Percentiles rank a stretch among this genome's conserved stretches.
Evolutionary conservation across 2,888 invertebrate genomes (phyloP).

Genomic region (Heliconius ismenius): DNA sequence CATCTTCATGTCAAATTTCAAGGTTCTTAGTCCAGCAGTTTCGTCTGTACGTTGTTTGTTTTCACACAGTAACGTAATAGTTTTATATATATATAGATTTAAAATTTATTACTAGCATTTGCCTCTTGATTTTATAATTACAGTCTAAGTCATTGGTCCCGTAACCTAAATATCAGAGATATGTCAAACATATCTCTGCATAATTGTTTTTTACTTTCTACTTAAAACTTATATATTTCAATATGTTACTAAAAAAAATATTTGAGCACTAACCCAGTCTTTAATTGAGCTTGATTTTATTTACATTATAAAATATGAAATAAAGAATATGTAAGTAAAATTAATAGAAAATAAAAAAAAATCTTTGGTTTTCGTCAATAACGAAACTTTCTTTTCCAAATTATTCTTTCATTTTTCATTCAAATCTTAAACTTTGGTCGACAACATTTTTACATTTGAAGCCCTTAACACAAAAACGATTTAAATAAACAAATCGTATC

Average conservation of each 20-base stretch:
- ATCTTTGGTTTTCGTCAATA: too few relatives aligned
- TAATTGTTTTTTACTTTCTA: constrained; percentile 23
- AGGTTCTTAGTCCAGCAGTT: too few relatives aligned
- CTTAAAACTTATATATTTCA: background rate
- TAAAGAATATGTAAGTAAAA: background rate
- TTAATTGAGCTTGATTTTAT: constrained; percentile 36
- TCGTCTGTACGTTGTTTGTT: too few relatives aligned
- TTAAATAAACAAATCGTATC: background rate
- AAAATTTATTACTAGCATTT: constrained; percentile 1
- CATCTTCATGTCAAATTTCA: too few relatives aligned
- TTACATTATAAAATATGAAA: background rate
- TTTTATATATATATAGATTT: background rate
- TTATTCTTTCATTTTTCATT: too few relatives aligned
- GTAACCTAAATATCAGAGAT: constrained; percentile 36
- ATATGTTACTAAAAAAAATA: constrained; percentile 36
- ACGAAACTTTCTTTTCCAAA: too few relatives aligned
- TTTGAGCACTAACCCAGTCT: constrained; percentile 56
- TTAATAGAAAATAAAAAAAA: background rate
- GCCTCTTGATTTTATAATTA: background rate
- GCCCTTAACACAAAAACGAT: background rate
- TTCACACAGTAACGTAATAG: too few relatives aligned
- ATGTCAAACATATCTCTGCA: constrained; percentile 32
- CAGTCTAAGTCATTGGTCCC: constrained; percentile 35
- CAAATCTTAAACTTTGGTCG: too few relatives aligned
- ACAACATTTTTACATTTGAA: too few relatives aligned